Conservation (phyloP, 2,888 invertebrate species). For the Antheraea assamensis region DNA sequence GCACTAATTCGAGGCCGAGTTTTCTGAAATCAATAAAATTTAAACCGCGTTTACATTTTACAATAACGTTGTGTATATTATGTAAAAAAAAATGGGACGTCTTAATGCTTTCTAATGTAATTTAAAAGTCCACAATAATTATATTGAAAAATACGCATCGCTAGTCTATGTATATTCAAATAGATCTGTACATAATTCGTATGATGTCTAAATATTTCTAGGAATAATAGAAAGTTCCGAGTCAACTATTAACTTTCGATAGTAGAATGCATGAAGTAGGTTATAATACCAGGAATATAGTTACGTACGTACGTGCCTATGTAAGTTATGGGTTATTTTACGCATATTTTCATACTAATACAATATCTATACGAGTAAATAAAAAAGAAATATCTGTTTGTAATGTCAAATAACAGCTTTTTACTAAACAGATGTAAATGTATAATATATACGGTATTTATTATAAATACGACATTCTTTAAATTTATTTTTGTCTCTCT, state of each 20-base stretch:
- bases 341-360: background rate
- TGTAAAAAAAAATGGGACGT: background rate
- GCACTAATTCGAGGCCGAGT: constrained; percentile 95
- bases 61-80: background rate
- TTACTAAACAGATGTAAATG: too few relatives aligned
- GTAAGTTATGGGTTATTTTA: background rate
- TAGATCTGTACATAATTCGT: background rate
- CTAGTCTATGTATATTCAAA: background rate
- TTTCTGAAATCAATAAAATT: constrained; percentile 83
- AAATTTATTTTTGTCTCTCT: too few relatives aligned
- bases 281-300: background rate
- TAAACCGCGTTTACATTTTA: background rate
- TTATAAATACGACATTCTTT: too few relatives aligned
- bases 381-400: too few relatives aligned
- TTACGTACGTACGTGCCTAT: background rate
- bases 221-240: background rate
- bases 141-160: too few relatives aligned
- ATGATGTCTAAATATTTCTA: background rate
- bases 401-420: too few relatives aligned
- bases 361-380: background rate
- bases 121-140: too few relatives aligned
- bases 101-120: too few relatives aligned
- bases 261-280: background rate
- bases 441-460: too few relatives aligned
- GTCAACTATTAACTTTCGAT: background rate